Evolutionary conservation across 2,797 vertebrate species (phyloP), one percentile per base, ranked within the genome.

Genomic region (Protonibea diacanthus): DNA sequence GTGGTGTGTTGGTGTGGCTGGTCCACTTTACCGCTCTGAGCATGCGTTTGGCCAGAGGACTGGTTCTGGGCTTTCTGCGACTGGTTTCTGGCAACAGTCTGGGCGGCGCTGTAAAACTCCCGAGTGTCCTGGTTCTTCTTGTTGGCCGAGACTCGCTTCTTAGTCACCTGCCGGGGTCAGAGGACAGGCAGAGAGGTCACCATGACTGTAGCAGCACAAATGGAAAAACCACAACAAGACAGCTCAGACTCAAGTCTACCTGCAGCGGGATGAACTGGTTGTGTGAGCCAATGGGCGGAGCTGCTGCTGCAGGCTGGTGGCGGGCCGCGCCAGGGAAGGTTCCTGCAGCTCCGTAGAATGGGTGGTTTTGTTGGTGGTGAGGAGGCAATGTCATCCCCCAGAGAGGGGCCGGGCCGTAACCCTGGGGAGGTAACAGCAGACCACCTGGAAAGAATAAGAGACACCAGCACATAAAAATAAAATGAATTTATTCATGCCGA

Each of bases 251-350:
- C 48, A 38, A n/a, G 18, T 47, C 93, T 88, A 97, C 98, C 96
- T 99, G 98, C 42, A 99, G 88, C 27, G 98, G 98, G 90, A 99
- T 96, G 86, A 99, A 99, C 92, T 99, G 98, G 93, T 96, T 98
- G 91, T 99, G 98, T 59, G 96, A 95, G 66, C 96, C 96, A 38
- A 95, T 91, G 63, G 96, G 94, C 48, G 95, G 6, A 1, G 92
- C 57, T 1, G 93, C 38, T 65, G 93, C 40, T 65, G 95, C 89
- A 44, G 93, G 84, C 70, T 95, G 86, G 13, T 91, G 92, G 49
- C 93, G 68, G 5, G 88, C 89, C 0, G 93, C 92, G 14, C 96
- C 95, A 0, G 97, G 94, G 78, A 96, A 97, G 5, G 96, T 91
- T 70, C 96, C 94, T 0, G 79, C 11, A 27, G 85, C 70, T 55